Percentiles rank a stretch among this genome's conserved stretches.
These are phyloP conservation scores for Electrona antarctica DNA, from an alignment of 2,113 vertebrate species.

Conservation along the genomic window DNA sequence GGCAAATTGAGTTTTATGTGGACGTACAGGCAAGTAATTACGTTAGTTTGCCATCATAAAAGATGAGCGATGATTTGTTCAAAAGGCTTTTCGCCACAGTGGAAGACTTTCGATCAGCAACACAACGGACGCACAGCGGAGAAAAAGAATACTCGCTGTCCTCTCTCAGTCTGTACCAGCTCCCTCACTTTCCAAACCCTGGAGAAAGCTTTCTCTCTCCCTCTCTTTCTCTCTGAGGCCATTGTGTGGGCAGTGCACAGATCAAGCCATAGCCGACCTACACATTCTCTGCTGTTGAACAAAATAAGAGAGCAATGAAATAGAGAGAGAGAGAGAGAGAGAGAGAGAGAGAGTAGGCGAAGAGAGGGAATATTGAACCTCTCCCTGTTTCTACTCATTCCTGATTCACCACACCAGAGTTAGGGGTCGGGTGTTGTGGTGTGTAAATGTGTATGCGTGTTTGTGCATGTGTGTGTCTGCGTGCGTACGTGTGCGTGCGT, in stretches of 20 bases:
- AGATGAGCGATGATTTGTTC: neutral
- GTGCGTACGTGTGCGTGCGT: too few species aligned
- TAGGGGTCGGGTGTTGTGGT: too few species aligned
- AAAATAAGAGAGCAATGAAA: constrained; percentile 20
- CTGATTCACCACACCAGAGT: neutral
- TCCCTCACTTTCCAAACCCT: constrained; percentile 4
- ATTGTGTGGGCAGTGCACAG: constrained; percentile 49
- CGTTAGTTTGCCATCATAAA: neutral
- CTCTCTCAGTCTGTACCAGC: neutral
- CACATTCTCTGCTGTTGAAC: constrained; percentile 35
- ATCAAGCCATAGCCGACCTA: constrained; percentile 50
- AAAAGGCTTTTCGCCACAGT: constrained; percentile 2
- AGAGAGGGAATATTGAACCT: neutral
- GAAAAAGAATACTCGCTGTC: neutral
- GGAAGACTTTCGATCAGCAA: neutral
- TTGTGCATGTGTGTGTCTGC: too few species aligned
- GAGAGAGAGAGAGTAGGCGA: too few species aligned
- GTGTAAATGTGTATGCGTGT: too few species aligned
- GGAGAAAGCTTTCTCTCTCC: constrained; percentile 1
- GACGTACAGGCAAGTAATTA: neutral
- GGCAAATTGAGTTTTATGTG: neutral
- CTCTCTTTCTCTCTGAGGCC: neutral
- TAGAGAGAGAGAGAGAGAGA: neutral
- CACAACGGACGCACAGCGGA: neutral
- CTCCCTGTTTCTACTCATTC: neutral